Evolutionary conservation across 35 echinoderm and acorn worm species (phyloP).

Genomic region (Amphiura filiformis): DNA sequence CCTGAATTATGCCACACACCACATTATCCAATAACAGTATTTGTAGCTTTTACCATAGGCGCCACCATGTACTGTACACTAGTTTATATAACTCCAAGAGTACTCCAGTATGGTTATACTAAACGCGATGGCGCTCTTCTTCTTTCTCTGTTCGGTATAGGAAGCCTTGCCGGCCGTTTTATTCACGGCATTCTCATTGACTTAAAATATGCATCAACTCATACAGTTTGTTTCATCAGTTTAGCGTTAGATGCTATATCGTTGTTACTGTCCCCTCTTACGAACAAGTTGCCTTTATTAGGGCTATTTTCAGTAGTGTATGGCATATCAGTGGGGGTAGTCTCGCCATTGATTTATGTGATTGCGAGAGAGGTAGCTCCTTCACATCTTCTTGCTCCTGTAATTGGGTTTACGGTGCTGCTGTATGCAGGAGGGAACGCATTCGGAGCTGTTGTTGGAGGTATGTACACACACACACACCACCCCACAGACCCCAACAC

Average conservation of each 20-base stretch:
- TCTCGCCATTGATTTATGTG: not conserved
- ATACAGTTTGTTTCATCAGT: not conserved
- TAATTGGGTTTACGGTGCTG: not conserved
- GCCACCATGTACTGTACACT: not conserved
- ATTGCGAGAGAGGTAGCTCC: not conserved
- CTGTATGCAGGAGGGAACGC: not conserved
- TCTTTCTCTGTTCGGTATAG: not conserved
- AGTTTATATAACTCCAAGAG: not conserved
- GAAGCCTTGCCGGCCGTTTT: not conserved
- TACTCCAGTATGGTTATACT: not conserved
- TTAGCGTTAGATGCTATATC: not conserved
- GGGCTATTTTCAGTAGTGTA: not conserved
- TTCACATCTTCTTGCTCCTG: not conserved
- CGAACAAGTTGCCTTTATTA: not conserved
- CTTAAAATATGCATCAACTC: not conserved
- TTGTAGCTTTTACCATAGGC: not conserved
- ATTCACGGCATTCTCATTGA: not conserved
- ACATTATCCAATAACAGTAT: not conserved
- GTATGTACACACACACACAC: too few species aligned
- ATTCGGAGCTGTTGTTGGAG: not conserved
- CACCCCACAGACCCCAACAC: too few species aligned
- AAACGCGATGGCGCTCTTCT: not conserved
- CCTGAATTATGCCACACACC: not conserved
- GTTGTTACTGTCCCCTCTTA: not conserved
- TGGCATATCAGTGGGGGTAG: not conserved